Base-by-base conservation (phyloP, 2,113 vertebrate genomes). In the Hippocampus barbouri region DNA sequence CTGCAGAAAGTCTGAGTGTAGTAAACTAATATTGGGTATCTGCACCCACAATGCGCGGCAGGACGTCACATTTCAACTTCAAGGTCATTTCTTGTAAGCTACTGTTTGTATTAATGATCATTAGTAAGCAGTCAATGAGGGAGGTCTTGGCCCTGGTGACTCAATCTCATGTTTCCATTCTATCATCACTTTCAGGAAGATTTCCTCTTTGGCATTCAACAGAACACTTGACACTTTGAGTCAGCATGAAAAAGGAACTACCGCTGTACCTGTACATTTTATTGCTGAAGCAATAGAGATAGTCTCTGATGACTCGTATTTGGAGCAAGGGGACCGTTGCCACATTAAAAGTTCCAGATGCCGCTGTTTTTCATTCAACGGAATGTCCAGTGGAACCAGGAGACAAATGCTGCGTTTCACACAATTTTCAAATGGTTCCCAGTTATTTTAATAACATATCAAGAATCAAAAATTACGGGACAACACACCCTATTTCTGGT, bases 121-220 rank as follows among this genome's bases (percentile, higher is more conserved):
- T 27, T 40, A 47, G 41, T 53, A 27, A 77, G 73, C 78, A 75
- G 81, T 80, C 79, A 83, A 81, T 74, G 78, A 80, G 69, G 72
- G 74, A 83, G 84, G 77, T 84, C 78, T 68, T n/a, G 54, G 80
- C 71, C 77, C 85, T 76, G 43, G 71, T 86, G 86, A 88, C 83
- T 86, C 76, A 66, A 71, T 84, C 87, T 91, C 86, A 82, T 23
- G 69, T 91, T 91, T 85, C 90, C 72, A 67, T 83, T 82, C 73
- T 69, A 70, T 91, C 90, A 90, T 91, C 87, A 84, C 78, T 86
- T 91, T 84, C 77, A 75, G 70, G 34, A 40, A 79, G 74, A 81
- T 83, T 82, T 89, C 85, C 86, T 86, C 81, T 82, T 72, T n/a
- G 27, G 73, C 87, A 82, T 74, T 72, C 68, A 62, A 8, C 69